A percentile compares a stretch with the other conserved stretches of the same genome.
These are phyloP conservation scores for Mythimna albipuncta DNA, from an alignment of 2,888 invertebrate genomes.

Conservation along the genomic window DNA sequence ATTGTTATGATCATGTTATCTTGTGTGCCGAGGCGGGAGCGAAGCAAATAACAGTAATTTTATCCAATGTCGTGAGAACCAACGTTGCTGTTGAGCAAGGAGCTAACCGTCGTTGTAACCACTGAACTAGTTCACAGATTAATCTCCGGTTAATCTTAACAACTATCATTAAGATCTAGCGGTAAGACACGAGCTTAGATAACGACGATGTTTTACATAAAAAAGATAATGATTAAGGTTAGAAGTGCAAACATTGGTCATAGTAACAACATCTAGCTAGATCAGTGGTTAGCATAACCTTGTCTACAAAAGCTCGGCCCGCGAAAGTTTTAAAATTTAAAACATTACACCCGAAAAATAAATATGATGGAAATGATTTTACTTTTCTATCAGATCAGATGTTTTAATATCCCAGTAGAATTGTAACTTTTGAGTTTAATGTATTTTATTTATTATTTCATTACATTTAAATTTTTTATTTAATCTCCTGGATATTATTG, in stretches of 20 bases:
- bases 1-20: slow-evolving; percentile 72
- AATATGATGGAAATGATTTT: no score
- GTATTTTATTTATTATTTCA: no score
- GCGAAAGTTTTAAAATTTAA: no score
- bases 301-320: no score
- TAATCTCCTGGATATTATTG: no score
- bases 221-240: slow-evolving; percentile 30
- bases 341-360: no score
- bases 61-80: slow-evolving; percentile 89
- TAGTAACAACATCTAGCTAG: neutral
- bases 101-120: slow-evolving; percentile 57
- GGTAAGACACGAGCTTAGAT: slow-evolving; percentile 76
- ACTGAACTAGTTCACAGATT: slow-evolving; percentile 87
- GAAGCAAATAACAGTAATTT: slow-evolving; percentile 84
- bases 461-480: no score
- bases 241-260: slow-evolving; percentile 19
- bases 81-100: slow-evolving; percentile 77
- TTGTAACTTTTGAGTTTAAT: no score
- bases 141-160: slow-evolving; percentile 81
- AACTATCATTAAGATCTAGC: slow-evolving; percentile 81
- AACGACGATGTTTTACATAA: slow-evolving; percentile 65
- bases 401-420: no score
- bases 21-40: slow-evolving; percentile 58
- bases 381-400: no score
- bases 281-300: no score